Evolutionary conservation across 2,113 vertebrate genomes (phyloP), one percentile per base, ranked within the genome.

Genomic region (Petrocephalus microphthalmus): DNA sequence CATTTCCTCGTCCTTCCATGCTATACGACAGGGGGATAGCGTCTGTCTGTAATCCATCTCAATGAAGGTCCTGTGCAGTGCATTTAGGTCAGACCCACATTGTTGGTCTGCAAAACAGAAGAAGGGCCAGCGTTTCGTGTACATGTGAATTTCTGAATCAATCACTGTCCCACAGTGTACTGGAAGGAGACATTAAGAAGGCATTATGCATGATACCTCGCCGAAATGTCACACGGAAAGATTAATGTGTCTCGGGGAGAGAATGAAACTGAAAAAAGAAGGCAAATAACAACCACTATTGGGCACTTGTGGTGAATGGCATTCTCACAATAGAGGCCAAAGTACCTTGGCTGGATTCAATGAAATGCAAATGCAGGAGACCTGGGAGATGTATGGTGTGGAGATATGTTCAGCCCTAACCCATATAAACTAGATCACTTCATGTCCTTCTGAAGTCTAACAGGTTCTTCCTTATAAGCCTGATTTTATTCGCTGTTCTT

Each of bases 161-260:
- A 13, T 85, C 52, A 19, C 84, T 54, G 52, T 53, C 52, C 51
- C 51, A 85, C n/a, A 20, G 52, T 84, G 47, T 84, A 49, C 82
- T 51, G 22, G 82, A 49, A 29, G 47, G 20, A 33, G 84, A 54
- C 52, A 54, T 17, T 53, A 53, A 33, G n/a, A 56, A 37, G 52
- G 25, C 15, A 33, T 85, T 33, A 25, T 19, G 52, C 84, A 54
- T 85, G 52, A 33, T 25, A 54, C 11, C 51, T 33, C 52, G 54
- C 5, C 54, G 84, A 54, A 85, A 85, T 19, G 22, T 51, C 37
- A n/a, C 42, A 25, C 0, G 13, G 25, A 51, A 54, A 85, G 84
- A 85, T 53, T 53, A 85, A 85, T 85, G 52, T 85, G 84, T 85
- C 47, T 54, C 47, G 51, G 15, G n/a, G 25, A 47, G 49, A 85